Evolutionary conservation across 2,888 invertebrate species (phyloP), one percentile per base, ranked within the genome.

Genomic region (Electrophaes corylata): DNA sequence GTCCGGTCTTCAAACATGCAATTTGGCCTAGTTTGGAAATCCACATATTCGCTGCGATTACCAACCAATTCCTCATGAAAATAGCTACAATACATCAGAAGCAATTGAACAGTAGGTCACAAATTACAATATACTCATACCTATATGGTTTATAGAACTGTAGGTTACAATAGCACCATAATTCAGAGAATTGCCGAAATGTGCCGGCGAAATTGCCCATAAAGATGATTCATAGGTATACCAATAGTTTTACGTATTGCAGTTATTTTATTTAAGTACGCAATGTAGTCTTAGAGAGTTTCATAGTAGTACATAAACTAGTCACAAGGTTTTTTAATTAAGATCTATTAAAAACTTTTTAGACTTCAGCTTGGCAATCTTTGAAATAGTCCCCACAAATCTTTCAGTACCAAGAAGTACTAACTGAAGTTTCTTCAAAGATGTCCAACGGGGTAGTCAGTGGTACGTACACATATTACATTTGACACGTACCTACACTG

Each of bases 141-240:
- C n/a, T n/a, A n/a, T n/a, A 37, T 37, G 3, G 37, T 14, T 5
- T 37, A 37, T 37, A 37, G 2, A 12, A 6, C 6, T 6, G 54
- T 50, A 50, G 11, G 45, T 45, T 50, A 52, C 41, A 59, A 59
- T 54, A 49, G 57, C 41, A 35, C 51, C 44, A 83, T 88, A 88
- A 84, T 79, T 86, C 81, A 84, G 71, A 61, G 75, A 82, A 85
- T 86, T 80, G 87, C 86, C 84, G 84, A 87, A 87, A 88, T 86
- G 76, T 79, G 78, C 74, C 79, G 69, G 65, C 76, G 78, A 73
- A 89, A 89, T 88, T 79, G 88, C 69, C 87, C 81, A 89, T 89
- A 88, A 89, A 88, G 74, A 85, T 88, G 89, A 89, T 86, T 79
- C 79, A 88, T 76, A 65, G 58, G 72, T 78, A 79, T 64, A 83